Evolutionary conservation across 2,113 vertebrate genomes (phyloP), one percentile per base, ranked within the genome.

Genomic region (Aleadryas rufinucha): DNA sequence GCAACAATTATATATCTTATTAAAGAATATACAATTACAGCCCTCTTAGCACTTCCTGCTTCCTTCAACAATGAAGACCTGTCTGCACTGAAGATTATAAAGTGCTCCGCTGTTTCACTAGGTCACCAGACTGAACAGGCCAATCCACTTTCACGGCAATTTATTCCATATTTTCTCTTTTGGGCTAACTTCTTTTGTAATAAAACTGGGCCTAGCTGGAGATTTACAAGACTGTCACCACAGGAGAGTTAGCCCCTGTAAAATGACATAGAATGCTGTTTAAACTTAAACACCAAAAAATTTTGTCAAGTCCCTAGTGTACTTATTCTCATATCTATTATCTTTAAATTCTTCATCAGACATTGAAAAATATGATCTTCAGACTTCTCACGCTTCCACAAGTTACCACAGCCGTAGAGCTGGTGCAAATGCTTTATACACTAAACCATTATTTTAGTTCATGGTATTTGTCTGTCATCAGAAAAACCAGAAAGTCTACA

Each of bases 1-100:
- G 94, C 94, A 97, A 93, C 96, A 96, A 96, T 97, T 97, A 97
- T 49, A 89, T 87, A 87, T 94, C 77, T 89, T 96, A 96, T 95
- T 96, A 95, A 95, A 95, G 96, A 96, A 96, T 95, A 94, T 69
- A 70, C 94, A 97, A 95, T 96, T 97, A 96, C 89, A 96, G 81
- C 69, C 91, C 63, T 96, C 84, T 93, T 89, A 91, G 76, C 84
- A 94, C 95, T 96, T 97, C 95, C 95, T 97, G 95, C 95, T 97
- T 96, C 95, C 94, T 96, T 84, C 89, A 96, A 76, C 89, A 96
- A 89, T 79, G 95, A 94, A 91, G 91, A 93, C 84, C 94, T 97
- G 96, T 96, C 95, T 96, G 91, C 74, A 75, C 2, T 44, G 77
- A 74, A 97, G 94, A 96, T 97, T 96, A 97, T 89, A 91, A 95